A percentile compares a stretch with the other conserved stretches of the same genome.
These are phyloP conservation scores for Sprattus sprattus DNA, from an alignment of 2,113 vertebrate genomes.

Conservation along the genomic window DNA sequence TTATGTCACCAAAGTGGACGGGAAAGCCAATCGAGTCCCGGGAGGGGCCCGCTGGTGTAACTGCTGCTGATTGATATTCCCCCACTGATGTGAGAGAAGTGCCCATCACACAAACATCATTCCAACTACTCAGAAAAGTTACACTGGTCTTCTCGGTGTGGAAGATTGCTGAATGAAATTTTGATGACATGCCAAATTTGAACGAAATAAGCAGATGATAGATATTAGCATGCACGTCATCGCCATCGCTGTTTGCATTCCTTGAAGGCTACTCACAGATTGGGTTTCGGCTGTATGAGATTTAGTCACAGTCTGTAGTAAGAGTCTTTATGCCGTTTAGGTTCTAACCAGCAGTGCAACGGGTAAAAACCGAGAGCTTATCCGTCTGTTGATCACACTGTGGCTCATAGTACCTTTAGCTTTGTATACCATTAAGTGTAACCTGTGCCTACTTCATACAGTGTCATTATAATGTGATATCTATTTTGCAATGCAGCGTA, in stretches of 20 bases:
- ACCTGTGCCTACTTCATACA: too few species aligned
- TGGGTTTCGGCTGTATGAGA: background rate
- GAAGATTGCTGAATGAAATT: background rate
- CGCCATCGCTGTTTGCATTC: background rate
- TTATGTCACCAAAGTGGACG: slow-evolving; percentile 60
- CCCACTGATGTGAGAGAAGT: slow-evolving; percentile 44
- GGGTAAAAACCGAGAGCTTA: too few species aligned
- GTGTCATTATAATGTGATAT: too few species aligned
- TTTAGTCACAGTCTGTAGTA: background rate
- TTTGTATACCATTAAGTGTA: too few species aligned
- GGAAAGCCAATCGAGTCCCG: slow-evolving; percentile 55
- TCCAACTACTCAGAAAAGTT: slow-evolving; percentile 10
- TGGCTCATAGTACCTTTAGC: too few species aligned
- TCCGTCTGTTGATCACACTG: too few species aligned
- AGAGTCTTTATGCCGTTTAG: too few species aligned
- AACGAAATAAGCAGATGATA: background rate
- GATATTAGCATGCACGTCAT: background rate
- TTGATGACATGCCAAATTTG: background rate
- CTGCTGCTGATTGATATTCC: slow-evolving; percentile 46
- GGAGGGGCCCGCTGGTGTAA: slow-evolving; percentile 45
- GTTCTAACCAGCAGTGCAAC: too few species aligned
- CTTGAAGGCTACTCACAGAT: background rate
- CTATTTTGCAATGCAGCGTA: too few species aligned
- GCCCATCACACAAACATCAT: slow-evolving; percentile 16
- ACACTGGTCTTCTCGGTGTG: background rate